A percentile compares a stretch with the other conserved stretches of the same genome.
Conservation (phyloP, 2,888 invertebrate species). For the Melikaiella ostensackeni region DNA sequence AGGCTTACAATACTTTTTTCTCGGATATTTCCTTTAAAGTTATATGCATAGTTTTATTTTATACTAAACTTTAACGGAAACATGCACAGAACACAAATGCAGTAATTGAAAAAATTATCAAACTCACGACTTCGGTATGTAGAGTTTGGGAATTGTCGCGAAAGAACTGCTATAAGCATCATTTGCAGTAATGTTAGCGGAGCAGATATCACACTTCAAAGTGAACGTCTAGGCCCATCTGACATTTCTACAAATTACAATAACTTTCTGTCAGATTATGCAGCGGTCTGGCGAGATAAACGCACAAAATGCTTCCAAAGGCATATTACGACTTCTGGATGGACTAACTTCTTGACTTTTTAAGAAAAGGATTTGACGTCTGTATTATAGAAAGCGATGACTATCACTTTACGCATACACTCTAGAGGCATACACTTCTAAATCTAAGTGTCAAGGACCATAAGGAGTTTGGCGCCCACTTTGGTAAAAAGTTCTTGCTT, state of each 20-base stretch:
- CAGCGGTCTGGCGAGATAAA: not conserved
- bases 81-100: no score
- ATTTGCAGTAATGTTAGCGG: conserved; percentile 24
- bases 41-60: no score
- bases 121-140: no score
- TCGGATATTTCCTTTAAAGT: no score
- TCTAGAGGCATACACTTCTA: no score
- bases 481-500: not conserved
- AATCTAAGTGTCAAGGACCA: not conserved
- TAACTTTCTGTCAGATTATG: not conserved
- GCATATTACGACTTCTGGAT: not conserved
- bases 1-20: no score
- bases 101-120: no score
- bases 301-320: not conserved
- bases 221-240: not conserved
- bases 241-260: not conserved
- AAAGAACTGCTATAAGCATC: not conserved
- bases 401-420: no score
- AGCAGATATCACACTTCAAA: not conserved
- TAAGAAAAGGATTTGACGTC: conserved; percentile 16
- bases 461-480: not conserved
- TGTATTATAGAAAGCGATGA: conserved; percentile 9
- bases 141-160: not conserved
- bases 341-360: not conserved
- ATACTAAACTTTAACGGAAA: no score